These are phyloP conservation scores for Phainopepla nitens DNA, from an alignment of 2,113 vertebrate genomes.

Conservation along the genomic window DNA sequence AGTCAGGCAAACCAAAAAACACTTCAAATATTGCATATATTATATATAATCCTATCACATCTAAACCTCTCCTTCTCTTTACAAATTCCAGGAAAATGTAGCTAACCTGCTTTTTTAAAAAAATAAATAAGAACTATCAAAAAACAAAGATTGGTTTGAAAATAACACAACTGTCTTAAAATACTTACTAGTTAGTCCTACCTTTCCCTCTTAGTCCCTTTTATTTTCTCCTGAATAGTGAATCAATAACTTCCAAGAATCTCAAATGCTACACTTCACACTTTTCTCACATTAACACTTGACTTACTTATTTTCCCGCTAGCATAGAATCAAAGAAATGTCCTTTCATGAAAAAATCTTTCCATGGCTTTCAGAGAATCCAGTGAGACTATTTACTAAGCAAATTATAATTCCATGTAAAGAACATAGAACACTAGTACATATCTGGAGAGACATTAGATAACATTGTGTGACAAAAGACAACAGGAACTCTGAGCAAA, in stretches of 20 bases:
- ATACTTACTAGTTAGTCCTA: not conserved
- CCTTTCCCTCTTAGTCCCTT: too few species aligned
- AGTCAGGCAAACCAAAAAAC: not conserved
- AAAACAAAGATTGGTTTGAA: not conserved
- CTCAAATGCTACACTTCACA: not conserved
- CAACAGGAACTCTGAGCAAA: not conserved
- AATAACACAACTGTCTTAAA: not conserved
- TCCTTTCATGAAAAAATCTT: not conserved
- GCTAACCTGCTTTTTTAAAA: not conserved
- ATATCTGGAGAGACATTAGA: not conserved
- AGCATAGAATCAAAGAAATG: not conserved
- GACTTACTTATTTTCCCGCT: not conserved
- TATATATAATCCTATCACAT: not conserved
- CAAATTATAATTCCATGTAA: not conserved
- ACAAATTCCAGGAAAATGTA: not conserved
- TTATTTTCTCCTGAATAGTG: not conserved
- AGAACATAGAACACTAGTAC: not conserved
- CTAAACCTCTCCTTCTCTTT: not conserved
- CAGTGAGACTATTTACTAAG: not conserved
- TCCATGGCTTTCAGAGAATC: not conserved
- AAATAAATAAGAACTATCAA: not conserved
- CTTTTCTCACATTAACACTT: not conserved
- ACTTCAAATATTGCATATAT: not conserved
- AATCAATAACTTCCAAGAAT: not conserved
- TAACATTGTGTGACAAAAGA: not conserved